These are phyloP conservation scores for Drosophila borborema DNA, from an alignment of 2,888 invertebrate species.

Conservation along the genomic window DNA sequence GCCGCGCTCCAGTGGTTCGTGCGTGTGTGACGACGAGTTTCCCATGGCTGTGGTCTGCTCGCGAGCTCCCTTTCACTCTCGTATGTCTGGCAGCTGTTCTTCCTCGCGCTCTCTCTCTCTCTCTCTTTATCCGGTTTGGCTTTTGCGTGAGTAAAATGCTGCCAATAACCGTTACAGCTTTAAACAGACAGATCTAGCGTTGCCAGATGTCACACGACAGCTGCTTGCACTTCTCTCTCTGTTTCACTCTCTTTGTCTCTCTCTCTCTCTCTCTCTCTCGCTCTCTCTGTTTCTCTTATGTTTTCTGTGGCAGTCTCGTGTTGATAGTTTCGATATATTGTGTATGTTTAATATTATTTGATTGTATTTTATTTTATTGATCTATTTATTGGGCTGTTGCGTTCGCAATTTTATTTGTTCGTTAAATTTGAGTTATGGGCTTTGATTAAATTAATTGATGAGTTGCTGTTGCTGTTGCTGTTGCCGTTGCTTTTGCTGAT, in stretches of 20 bases:
- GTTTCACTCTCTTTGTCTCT: background rate
- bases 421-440: slow-evolving; percentile 76
- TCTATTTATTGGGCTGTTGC: slow-evolving; percentile 73
- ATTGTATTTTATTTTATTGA: slow-evolving; percentile 58
- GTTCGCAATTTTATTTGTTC: slow-evolving; percentile 74
- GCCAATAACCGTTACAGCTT: slow-evolving; percentile 72
- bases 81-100: slow-evolving; percentile 1
- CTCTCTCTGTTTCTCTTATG: slow-evolving; percentile 1
- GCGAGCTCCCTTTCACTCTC: slow-evolving; percentile 10
- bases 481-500: slow-evolving; percentile 13
- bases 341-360: slow-evolving; percentile 20
- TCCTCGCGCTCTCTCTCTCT: slow-evolving; percentile 5
- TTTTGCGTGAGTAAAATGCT: slow-evolving; percentile 70
- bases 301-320: slow-evolving; percentile 13
- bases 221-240: slow-evolving; percentile 13
- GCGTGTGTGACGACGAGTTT: slow-evolving; percentile 93
- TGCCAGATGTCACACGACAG: slow-evolving; percentile 58
- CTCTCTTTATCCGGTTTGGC: slow-evolving; percentile 34
- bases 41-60: slow-evolving; percentile 87
- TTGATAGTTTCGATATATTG: slow-evolving; percentile 23
- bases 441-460: slow-evolving; percentile 77
- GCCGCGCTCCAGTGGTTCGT: slow-evolving; percentile 92
- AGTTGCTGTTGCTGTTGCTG: slow-evolving; percentile 19
- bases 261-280: background rate
- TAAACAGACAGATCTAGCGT: slow-evolving; percentile 34